Evolutionary conservation across 2,797 vertebrate genomes (phyloP).

Genomic region (Rhinoraja longicauda): DNA sequence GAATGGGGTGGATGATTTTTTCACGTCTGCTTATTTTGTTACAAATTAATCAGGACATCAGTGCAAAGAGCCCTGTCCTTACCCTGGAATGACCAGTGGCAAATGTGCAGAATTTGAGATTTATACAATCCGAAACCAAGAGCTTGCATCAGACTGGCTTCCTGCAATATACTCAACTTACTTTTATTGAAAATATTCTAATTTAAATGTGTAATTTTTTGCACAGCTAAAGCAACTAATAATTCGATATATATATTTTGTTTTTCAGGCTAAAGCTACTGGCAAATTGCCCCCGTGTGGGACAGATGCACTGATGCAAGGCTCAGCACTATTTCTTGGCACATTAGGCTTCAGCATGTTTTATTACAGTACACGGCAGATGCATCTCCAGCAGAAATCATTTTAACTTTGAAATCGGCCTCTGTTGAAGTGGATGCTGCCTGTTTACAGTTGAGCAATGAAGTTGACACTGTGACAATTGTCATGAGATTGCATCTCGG

Average conservation of each 20-base stretch:
- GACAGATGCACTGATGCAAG: slow-evolving; percentile 48
- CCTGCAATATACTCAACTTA: background rate
- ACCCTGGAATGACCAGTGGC: background rate
- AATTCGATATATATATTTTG: slow-evolving; percentile 42
- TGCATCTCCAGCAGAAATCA: slow-evolving; percentile 47
- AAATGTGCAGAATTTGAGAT: background rate
- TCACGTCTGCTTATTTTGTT: background rate
- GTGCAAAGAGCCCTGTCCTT: background rate
- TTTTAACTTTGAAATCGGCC: slow-evolving; percentile 22
- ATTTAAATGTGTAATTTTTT: background rate
- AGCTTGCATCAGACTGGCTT: background rate
- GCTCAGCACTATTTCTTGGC: slow-evolving; percentile 49
- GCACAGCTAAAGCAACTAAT: background rate
- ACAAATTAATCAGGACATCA: background rate
- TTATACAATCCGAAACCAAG: background rate
- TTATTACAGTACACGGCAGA: slow-evolving; percentile 51
- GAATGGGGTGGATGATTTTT: background rate
- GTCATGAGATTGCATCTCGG: background rate
- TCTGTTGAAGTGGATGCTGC: background rate
- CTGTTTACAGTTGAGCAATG: background rate
- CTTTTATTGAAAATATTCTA: background rate
- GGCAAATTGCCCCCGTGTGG: slow-evolving; percentile 48
- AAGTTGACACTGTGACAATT: background rate
- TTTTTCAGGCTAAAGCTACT: slow-evolving; percentile 51
- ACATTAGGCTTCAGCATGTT: slow-evolving; percentile 50